Evolutionary conservation across 2,797 vertebrate genomes (phyloP), one percentile per base, ranked within the genome.

Genomic region (Mionectes olivaceus): DNA sequence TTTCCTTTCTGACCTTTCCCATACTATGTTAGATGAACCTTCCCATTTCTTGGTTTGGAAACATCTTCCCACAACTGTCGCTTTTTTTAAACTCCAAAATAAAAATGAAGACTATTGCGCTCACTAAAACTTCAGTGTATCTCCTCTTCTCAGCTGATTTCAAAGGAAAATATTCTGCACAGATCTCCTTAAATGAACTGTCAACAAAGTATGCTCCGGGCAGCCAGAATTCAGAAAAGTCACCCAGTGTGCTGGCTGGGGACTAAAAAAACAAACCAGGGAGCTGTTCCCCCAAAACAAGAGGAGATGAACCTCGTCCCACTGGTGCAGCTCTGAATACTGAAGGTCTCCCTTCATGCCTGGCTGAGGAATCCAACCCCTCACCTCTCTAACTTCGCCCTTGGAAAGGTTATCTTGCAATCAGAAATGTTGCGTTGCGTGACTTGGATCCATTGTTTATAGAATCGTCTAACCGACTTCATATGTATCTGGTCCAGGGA

Each of bases 401-500:
- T 95, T 21, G 1, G 52, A 92, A 92, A 96, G 97, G 97, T 97
- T 98, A 98, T 98, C 97, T 97, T 56, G 83, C 85, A 77, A 98
- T 98, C 97, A 96, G 97, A 96, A 95, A 96, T 91, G 83, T 87
- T 95, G 87, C 79, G 2, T 97, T 95, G 96, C 94, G 95, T 97
- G 97, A 97, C 96, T 97, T 83, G 96, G 95, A 95, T 95, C 93
- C 95, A 92, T 95, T 98, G 97, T 98, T 97, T 97, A 97, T 97
- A 97, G 95, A 97, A 97, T 94, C 69, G 80, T 96, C 97, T 97
- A 98, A 98, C 96, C 95, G 96, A 73, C 93, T 97, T 94, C 97
- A 97, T 96, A 97, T 97, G 97, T 98, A 97, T 98, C 97, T 97
- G 95, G 97, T 97, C 97, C 95, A 96, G 95, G 95, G 97, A 95